Evolutionary conservation across 2,113 vertebrate species (phyloP).

Genomic region (Stigmatopora argus): DNA sequence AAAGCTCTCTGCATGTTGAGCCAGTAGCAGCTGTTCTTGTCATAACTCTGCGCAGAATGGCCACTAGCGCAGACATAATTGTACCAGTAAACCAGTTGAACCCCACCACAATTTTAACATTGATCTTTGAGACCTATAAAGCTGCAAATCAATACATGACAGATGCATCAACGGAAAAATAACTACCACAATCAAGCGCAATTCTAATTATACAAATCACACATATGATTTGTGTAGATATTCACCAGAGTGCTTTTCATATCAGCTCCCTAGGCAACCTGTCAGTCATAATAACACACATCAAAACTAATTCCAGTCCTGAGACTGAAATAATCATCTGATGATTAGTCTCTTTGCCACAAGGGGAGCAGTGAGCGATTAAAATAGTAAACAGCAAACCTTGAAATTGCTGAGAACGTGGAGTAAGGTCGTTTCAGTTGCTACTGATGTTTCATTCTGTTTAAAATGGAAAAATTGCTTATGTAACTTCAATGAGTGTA

Average conservation of each 20-base stretch:
- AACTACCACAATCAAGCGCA: background rate
- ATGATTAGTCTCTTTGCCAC: conserved; percentile 22
- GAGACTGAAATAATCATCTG: conserved; percentile 17
- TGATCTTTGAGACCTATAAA: background rate
- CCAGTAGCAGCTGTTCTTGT: conserved; percentile 33
- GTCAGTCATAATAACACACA: conserved; percentile 17
- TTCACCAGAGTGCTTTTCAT: conserved; percentile 10
- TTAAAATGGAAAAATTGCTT: background rate
- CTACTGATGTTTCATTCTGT: background rate
- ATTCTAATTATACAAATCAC: background rate
- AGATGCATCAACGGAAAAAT: background rate
- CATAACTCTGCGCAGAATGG: conserved; percentile 21
- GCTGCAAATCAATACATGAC: conserved; percentile 1
- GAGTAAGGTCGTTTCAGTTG: background rate
- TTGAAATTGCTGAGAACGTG: background rate
- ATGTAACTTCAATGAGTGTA: background rate
- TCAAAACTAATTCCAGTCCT: conserved; percentile 18
- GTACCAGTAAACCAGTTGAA: conserved; percentile 14
- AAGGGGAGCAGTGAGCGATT: conserved; percentile 11
- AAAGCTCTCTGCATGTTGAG: conserved; percentile 27
- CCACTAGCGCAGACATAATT: conserved; percentile 26
- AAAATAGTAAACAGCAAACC: background rate
- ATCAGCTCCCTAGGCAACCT: conserved; percentile 8
- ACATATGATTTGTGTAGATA: conserved; percentile 4
- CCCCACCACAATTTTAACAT: conserved; percentile 6